Base-by-base conservation (phyloP, 92 coral and sea anemone genomes). In the Ricordea florida region DNA sequence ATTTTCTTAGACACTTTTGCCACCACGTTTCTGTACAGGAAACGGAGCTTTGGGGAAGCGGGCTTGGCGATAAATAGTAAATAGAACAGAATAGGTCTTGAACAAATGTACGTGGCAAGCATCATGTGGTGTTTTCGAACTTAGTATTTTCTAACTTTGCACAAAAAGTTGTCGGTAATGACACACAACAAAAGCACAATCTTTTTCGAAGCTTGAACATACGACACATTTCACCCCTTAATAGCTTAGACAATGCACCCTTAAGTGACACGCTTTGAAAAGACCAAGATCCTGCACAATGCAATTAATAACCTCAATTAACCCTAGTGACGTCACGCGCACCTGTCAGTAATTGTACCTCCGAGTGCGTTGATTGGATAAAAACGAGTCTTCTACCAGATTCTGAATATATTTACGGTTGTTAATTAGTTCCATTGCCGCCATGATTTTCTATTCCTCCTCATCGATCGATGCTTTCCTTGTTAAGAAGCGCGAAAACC, bases 301-400 rank as follows among this genome's bases (percentile, higher is more conserved):
- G 23, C 77, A 38, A 38, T 70, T 53, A 53, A 70, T 70, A 53
- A 40, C 63, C 51, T 52, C 53, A 35, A 53, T 30, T 55, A 10
- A 38, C 28, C 30, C 34, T n/a, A 9, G 37, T 70, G 65, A 70
- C 77, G 77, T 55, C 64, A 18, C 26, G 14, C 3, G 25, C 77
- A 70, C 77, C 77, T 70, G 77, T 26, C 3, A n/a, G n/a, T n/a
- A n/a, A n/a, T n/a, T n/a, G n/a, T n/a, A n/a, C 9, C 17, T 2
- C 38, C 25, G 27, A 2, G 55, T 24, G 55, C 4, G 38, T 6
- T 55, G 17, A 70, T 70, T 70, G 66, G 77, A 9, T 26, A 31
- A 32, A 21, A 26, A 67, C 37, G 15, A 1, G 24, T 15, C 20
- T 37, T 18, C 25, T 25, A 38, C 31, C 20, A 28, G 29, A 70